Percentiles rank a stretch among this genome's conserved stretches.
Evolutionary conservation across 1,140 invertebrate species (phyloP).

Genomic region (Sipha flava): DNA sequence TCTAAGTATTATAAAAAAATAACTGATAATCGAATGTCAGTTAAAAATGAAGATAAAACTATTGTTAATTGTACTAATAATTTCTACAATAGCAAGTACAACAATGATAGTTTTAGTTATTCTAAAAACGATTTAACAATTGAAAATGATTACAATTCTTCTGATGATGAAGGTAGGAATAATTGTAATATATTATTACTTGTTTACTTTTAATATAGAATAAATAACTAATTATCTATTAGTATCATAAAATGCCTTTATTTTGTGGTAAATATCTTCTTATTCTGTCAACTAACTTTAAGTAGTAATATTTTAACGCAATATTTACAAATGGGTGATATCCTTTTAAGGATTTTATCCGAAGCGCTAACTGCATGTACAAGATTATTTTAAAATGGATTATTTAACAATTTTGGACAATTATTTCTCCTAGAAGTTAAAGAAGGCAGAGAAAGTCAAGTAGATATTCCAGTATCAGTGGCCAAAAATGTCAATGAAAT

Average conservation of each 20-base stretch:
- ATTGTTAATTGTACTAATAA: not conserved
- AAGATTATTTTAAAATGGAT: constrained; percentile 17
- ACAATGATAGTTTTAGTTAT: constrained; percentile 11
- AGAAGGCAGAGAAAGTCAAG: constrained; percentile 1
- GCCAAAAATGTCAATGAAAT: constrained; percentile 9
- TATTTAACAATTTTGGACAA: constrained; percentile 26
- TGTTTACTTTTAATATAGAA: not conserved
- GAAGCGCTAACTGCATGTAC: constrained; percentile 8
- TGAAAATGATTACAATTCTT: constrained; percentile 20
- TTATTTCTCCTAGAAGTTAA: constrained; percentile 26
- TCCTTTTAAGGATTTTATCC: not conserved
- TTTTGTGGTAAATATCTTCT: constrained; percentile 10
- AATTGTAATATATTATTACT: not conserved
- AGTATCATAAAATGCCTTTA: not conserved
- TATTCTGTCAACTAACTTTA: constrained; percentile 18
- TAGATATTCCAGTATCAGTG: not conserved
- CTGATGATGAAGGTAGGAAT: constrained; percentile 18
- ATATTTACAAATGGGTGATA: not conserved
- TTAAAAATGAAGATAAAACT: constrained; percentile 1
- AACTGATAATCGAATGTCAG: not conserved
- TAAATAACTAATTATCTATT: not conserved
- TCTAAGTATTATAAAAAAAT: constrained; percentile 38
- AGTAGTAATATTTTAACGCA: constrained; percentile 17
- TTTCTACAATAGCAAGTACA: constrained; percentile 7
- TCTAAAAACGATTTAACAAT: not conserved